Base-by-base conservation (phyloP, 2,888 invertebrate species). In the Andrena bucephala region DNA sequence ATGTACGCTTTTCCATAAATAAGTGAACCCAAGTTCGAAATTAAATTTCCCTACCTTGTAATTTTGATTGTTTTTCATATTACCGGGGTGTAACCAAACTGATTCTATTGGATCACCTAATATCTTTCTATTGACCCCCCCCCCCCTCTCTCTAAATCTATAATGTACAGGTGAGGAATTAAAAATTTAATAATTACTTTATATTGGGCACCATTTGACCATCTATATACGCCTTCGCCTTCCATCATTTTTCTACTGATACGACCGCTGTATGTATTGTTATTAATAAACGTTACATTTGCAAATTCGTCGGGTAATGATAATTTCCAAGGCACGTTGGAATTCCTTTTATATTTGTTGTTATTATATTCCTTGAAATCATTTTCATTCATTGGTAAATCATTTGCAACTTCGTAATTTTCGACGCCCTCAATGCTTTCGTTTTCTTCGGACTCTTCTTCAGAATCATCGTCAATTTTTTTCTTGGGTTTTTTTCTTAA, bases 171-270 rank as follows among this genome's bases (percentile, higher is more conserved):
- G 0, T 1, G 0, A 4, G 16, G 42, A 42, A 42, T 16, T 42
- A 16, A 13, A 42, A 52, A 20, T 20, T 48, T 59, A 73, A 27
- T 57, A 5, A 68, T 80, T 71, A 88, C 88, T 75, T 87, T 84
- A 87, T 95, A 96, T 42, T 94, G 90, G 2, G 95, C 95, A 60
- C 96, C 96, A 91, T 96, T 95, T 1, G 94, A 92, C 96, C 96
- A 96, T 73, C 93, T 94, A 90, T 95, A 96, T 3, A 94, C 94
- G 4, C 96, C 96, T 83, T 94, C 93, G 1, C 96, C 96, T 85
- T 96, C 94, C 95, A 96, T 96, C 84, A 95, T 92, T 89, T 95
- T 95, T 91, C 94, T 94, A 24, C 94, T 95, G 72, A 95, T 94
- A 52, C 94, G 91, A 29, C 96, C 96, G 90, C 95, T 95, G 87